Conservation (phyloP, 2,797 vertebrate species). For the Cichlasoma orientale region DNA sequence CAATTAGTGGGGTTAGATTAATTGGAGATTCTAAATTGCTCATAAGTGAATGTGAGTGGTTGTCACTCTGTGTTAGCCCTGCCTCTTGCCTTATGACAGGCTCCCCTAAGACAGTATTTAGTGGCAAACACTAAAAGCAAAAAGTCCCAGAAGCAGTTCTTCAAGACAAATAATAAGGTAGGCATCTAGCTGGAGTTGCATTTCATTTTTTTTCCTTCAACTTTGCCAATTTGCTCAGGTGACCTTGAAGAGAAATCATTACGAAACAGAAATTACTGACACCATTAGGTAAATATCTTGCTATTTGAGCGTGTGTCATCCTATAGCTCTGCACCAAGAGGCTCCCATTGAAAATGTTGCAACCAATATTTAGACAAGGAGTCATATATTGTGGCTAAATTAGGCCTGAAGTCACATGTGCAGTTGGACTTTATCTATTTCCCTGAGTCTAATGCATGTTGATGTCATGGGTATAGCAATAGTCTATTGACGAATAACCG, state of each 20-base stretch:
- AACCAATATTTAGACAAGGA: neutral
- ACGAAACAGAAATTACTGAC: neutral
- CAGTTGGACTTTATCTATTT: neutral
- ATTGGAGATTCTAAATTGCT: too few species aligned
- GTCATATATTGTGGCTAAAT: constrained; percentile 3
- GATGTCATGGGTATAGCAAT: constrained; percentile 20
- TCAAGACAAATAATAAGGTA: neutral
- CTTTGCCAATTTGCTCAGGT: neutral
- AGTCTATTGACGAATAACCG: neutral
- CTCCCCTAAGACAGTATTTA: too few species aligned
- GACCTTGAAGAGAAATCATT: neutral
- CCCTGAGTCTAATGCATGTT: neutral
- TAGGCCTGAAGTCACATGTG: neutral
- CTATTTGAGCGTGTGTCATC: neutral
- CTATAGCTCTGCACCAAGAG: neutral
- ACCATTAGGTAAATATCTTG: neutral
- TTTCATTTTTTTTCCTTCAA: neutral
- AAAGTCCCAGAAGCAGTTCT: neutral
- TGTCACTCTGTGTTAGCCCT: too few species aligned
- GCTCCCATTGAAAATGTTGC: neutral
- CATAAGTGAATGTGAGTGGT: too few species aligned
- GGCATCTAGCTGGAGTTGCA: neutral
- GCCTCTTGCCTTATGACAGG: too few species aligned
- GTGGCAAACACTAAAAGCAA: neutral
- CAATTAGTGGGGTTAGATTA: too few species aligned